phyloP scores from a whole-genome alignment of 1,140 invertebrate species.

The Spodoptera litura region DNA sequence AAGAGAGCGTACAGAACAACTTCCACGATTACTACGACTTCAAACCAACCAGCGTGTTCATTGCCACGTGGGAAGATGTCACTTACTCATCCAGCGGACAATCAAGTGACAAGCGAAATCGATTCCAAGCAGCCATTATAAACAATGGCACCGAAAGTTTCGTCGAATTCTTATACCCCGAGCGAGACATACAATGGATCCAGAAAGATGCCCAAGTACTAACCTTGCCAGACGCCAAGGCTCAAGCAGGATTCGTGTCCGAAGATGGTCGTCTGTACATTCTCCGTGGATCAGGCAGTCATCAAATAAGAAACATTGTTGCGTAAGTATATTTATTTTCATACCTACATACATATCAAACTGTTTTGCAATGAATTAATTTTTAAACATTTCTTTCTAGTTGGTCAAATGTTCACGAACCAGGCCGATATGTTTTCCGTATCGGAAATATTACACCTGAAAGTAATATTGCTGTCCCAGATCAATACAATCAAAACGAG shows the following conservation, averaged over 20 bases:
- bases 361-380: background rate
- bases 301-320: conserved; percentile 89
- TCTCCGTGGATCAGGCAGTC: conserved; percentile 94
- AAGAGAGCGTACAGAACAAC: conserved; percentile 89
- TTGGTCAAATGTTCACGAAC: conserved; percentile 93
- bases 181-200: conserved; percentile 96
- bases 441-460: conserved; percentile 89
- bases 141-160: conserved; percentile 94
- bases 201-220: conserved; percentile 89
- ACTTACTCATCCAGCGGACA: conserved; percentile 80
- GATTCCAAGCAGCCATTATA: conserved; percentile 93
- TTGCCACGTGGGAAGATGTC: conserved; percentile 92
- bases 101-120: conserved; percentile 86
- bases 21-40: conserved; percentile 91
- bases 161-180: conserved; percentile 94
- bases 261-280: conserved; percentile 91
- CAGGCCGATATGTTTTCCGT: conserved; percentile 94
- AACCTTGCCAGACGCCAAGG: conserved; percentile 93
- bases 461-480: conserved; percentile 89
- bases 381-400: conserved; percentile 83
- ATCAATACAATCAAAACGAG: conserved; percentile 85
- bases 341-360: background rate
- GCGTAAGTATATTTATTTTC: conserved; percentile 70
- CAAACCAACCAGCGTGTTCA: conserved; percentile 87
- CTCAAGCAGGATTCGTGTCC: conserved; percentile 96